Evolutionary conservation across 2,888 invertebrate species (phyloP).

Genomic region (Andrena dorsata): DNA sequence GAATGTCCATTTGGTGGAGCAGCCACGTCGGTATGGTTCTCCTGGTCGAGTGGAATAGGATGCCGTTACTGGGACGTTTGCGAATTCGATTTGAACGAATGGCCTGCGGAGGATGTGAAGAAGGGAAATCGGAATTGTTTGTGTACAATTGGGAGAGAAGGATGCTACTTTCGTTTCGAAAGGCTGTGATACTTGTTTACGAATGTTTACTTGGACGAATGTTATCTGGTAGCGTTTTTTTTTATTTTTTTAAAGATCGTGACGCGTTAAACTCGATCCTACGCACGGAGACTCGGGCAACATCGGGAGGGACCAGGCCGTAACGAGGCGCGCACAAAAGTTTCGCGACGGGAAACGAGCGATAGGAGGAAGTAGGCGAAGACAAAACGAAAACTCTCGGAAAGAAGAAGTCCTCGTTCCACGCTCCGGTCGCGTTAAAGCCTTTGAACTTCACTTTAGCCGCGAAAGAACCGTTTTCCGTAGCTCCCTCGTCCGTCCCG

Average conservation of each 20-base stretch:
- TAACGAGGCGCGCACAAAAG: conserved; percentile 2
- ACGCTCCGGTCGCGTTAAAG: conserved; percentile 14
- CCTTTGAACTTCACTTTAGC: conserved; percentile 46
- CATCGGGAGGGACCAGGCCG: neutral
- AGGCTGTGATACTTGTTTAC: too few species aligned
- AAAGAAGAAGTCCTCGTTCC: conserved; percentile 31
- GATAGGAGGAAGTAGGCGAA: conserved; percentile 2
- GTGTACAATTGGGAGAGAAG: too few species aligned
- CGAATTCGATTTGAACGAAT: too few species aligned
- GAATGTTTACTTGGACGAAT: too few species aligned
- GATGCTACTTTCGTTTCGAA: too few species aligned
- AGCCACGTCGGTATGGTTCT: neutral
- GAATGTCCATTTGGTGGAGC: neutral
- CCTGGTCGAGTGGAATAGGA: neutral
- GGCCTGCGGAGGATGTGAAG: too few species aligned
- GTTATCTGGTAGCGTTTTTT: too few species aligned
- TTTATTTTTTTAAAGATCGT: too few species aligned
- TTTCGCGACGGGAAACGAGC: neutral
- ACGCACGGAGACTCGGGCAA: neutral
- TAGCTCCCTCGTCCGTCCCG: conserved; percentile 24
- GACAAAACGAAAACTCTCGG: conserved; percentile 43
- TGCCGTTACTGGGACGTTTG: neutral
- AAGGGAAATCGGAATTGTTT: too few species aligned
- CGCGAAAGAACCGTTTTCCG: conserved; percentile 29
- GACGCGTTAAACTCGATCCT: neutral